Evolutionary conservation across 2,113 vertebrate species (phyloP).

Genomic region (Marcusenius ussheri): DNA sequence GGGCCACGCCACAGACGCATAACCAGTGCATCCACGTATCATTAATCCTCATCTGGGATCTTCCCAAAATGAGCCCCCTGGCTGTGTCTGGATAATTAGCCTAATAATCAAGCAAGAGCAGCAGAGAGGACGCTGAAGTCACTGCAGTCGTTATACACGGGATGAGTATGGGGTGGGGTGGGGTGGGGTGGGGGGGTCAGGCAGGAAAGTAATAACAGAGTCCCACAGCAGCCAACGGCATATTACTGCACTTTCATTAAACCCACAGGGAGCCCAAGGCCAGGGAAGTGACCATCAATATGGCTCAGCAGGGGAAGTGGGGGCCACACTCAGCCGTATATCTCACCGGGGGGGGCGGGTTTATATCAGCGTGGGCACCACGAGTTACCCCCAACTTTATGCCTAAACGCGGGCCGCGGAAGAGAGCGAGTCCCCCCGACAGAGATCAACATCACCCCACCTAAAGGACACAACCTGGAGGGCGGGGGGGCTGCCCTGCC

Average conservation of each 20-base stretch:
- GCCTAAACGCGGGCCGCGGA: too few species aligned
- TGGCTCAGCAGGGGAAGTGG: neutral
- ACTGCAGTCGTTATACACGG: neutral
- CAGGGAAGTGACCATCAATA: constrained; percentile 14
- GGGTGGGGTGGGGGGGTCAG: too few species aligned
- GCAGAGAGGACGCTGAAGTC: neutral
- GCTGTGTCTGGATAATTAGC: neutral
- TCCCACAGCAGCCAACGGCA: neutral
- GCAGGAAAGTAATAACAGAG: neutral
- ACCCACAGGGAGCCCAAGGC: neutral
- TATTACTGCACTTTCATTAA: constrained; percentile 22
- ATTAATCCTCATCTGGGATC: neutral
- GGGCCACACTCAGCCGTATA: neutral
- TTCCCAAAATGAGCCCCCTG: neutral
- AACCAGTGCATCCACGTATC: neutral
- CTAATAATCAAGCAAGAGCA: neutral
- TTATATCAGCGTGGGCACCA: too few species aligned
- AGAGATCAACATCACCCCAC: neutral
- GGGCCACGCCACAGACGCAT: neutral
- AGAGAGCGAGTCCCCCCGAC: neutral
- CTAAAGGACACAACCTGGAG: too few species aligned
- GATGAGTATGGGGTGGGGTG: neutral
- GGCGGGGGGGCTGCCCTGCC: too few species aligned
- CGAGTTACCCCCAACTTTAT: too few species aligned
- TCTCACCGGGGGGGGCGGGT: neutral